Evolutionary conservation across 2,888 invertebrate species (phyloP), one percentile per base, ranked within the genome.

Genomic region (Chymomyza caudatula): DNA sequence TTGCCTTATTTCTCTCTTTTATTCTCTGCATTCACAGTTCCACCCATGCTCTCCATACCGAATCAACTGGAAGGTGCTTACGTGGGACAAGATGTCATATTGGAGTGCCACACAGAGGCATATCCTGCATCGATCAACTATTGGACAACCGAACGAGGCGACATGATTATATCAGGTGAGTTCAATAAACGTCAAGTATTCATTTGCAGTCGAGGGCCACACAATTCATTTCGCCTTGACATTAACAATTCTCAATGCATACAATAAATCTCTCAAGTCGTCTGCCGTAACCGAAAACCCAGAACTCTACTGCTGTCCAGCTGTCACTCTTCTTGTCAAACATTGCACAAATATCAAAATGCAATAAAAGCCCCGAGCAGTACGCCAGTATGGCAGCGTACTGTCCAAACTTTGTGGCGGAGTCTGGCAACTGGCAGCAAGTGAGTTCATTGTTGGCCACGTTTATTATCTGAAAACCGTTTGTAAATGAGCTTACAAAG

Each of bases 61-160:
- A 97, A 97, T 91, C 97, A 97, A 91, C 92, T 97, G 89, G 97
- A 97, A 90, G 97, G 95, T 51, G 97, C 96, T 65, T 96, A 96
- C 90, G 91, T 96, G 72, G 96, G 96, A 4, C 96, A 97, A 91
- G 96, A 97, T 89, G 96, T 97, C 67, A 94, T 95, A 51, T 91
- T 97, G 73, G 96, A 96, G 90, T 97, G 97, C 89, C 95, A 96
- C 90, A 96, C 96, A 0, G 97, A 97, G 90, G 97, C 97, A 51
- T 96, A 95, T 90, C 97, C 97, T 42, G 95, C 95, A 72, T 97
- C 97, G 60, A 97, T 97, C 90, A 97, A 97, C 92, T 97, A 97
- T 90, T 97, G 97, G 97, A 96, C 97, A 43, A 96, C 96, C 5
- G 96, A 96, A 84, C 93, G 94, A 66, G 96, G 96, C 54, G 96